Conservation (phyloP, 2,888 invertebrate species). For the Bellardia bayeri region DNA sequence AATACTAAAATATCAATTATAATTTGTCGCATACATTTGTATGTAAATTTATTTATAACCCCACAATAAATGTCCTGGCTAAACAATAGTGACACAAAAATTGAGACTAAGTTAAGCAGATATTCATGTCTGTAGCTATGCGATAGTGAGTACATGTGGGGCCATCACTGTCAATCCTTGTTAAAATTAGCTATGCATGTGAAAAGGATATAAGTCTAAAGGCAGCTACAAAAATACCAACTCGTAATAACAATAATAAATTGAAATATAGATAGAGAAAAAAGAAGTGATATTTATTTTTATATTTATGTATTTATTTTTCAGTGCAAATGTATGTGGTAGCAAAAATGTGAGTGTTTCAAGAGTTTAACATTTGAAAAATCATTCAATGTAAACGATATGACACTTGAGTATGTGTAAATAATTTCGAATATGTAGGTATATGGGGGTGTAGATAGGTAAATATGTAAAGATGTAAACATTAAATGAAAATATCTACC, state of each 20-base stretch:
- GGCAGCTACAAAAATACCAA: slow-evolving; percentile 15
- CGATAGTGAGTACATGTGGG: neutral
- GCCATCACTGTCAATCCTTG: slow-evolving; percentile 69
- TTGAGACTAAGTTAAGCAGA: neutral
- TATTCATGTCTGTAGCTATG: neutral
- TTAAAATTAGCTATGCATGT: slow-evolving; percentile 72
- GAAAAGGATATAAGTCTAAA: slow-evolving; percentile 57
- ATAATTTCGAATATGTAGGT: slow-evolving; percentile 15
- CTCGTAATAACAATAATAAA: slow-evolving; percentile 36
- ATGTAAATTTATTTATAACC: slow-evolving; percentile 65
- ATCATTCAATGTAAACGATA: slow-evolving; percentile 58
- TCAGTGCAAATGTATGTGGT: neutral
- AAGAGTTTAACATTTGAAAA: slow-evolving; percentile 51
- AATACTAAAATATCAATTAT: slow-evolving; percentile 58
- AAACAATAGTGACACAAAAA: slow-evolving; percentile 12
- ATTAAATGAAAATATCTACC: slow-evolving; percentile 40
- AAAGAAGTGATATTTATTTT: slow-evolving; percentile 56
- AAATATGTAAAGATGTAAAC: slow-evolving; percentile 3
- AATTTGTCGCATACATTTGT: slow-evolving; percentile 72
- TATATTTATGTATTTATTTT: slow-evolving; percentile 12
- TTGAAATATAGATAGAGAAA: slow-evolving; percentile 20
- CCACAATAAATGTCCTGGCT: slow-evolving; percentile 47
- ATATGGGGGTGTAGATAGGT: neutral
- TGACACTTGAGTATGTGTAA: slow-evolving; percentile 67
- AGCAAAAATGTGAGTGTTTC: neutral